These are phyloP conservation scores for Nomada flava DNA, from an alignment of 2,888 invertebrate genomes.

Conservation along the genomic window DNA sequence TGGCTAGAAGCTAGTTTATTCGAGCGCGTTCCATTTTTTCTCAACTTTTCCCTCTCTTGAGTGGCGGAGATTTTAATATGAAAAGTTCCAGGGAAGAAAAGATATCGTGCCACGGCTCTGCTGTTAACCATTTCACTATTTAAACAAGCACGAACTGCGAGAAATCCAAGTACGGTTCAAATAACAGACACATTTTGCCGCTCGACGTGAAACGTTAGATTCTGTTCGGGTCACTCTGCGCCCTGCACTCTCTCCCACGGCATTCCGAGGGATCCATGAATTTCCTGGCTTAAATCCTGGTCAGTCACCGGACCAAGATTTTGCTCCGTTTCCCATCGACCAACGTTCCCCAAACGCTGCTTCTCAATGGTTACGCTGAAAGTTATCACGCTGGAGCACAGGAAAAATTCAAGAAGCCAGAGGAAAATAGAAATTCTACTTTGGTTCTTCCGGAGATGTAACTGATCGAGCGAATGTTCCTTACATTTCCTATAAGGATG, in stretches of 20 bases:
- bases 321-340: neutral
- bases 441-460: neutral
- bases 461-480: neutral
- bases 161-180: conserved; percentile 1
- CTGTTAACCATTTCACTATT: conserved; percentile 29
- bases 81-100: conserved; percentile 20
- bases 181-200: conserved; percentile 7
- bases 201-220: conserved; percentile 2
- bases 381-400: neutral
- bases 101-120: conserved; percentile 1
- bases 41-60: neutral
- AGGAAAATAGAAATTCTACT: neutral
- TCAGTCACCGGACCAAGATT: conserved; percentile 4
- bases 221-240: neutral
- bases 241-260: neutral
- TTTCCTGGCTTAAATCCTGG: conserved; percentile 5
- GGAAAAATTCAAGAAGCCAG: neutral
- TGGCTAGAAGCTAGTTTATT: neutral
- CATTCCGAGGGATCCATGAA: neutral
- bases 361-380: neutral
- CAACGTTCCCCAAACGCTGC: neutral
- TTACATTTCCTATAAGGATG: neutral
- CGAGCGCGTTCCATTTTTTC: neutral
- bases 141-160: conserved; percentile 15
- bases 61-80: conserved; percentile 22